A percentile compares a stretch with the other conserved stretches of the same genome.
These are phyloP conservation scores for Acropternis orthonyx DNA, from an alignment of 2,797 vertebrate genomes.

Conservation along the genomic window DNA sequence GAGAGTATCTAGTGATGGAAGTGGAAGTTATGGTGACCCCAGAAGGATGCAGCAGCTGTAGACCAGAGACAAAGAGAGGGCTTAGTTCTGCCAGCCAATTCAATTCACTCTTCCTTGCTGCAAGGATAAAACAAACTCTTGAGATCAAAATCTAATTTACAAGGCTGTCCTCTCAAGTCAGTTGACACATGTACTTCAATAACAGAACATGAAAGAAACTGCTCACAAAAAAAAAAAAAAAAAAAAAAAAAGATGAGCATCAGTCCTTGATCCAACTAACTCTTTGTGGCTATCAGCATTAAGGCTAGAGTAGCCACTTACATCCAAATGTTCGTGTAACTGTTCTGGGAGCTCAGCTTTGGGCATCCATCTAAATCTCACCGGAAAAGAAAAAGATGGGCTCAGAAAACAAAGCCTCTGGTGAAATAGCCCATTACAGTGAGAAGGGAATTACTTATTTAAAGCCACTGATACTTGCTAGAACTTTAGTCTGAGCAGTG, in stretches of 20 bases:
- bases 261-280: not conserved
- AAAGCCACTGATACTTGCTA: not conserved
- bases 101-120: constrained; percentile 57
- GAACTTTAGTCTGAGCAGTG: not conserved
- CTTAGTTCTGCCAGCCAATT: constrained; percentile 53
- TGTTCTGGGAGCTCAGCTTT: not conserved
- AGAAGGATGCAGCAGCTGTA: constrained; percentile 49
- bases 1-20: not conserved
- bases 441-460: not conserved
- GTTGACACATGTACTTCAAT: constrained; percentile 46
- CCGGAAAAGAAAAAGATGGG: not conserved
- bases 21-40: not conserved
- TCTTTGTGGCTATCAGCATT: not conserved
- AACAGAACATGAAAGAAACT: constrained; percentile 48
- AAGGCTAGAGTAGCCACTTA: not conserved
- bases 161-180: constrained; percentile 47
- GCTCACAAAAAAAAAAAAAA: constrained; percentile 46
- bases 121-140: constrained; percentile 64
- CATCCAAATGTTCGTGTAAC: not conserved
- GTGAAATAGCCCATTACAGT: not conserved
- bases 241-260: constrained; percentile 10
- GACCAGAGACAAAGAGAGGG: constrained; percentile 38
- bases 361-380: not conserved
- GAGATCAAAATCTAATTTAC: constrained; percentile 69
- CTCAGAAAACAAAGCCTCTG: not conserved